Evolutionary conservation across 2,888 invertebrate species (phyloP), one percentile per base, ranked within the genome.

Genomic region (Pseudococcus jackbeardsleyi): DNA sequence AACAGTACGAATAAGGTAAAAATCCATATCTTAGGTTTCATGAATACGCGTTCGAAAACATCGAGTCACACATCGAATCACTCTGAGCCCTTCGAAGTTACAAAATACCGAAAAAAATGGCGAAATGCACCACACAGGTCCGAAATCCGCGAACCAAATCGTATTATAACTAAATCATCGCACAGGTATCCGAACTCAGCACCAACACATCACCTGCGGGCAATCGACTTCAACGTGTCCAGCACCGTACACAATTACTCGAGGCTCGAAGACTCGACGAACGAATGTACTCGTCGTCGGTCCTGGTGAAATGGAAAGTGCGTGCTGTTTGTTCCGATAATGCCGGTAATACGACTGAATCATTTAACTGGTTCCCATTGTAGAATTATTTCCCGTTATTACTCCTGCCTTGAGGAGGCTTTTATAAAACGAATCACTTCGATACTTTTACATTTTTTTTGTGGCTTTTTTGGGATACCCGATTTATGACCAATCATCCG

Each of bases 351-450:
- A 59, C 87, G 87, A 87, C 87, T 77, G 79, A 87, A 87, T 77
- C 87, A 77, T 87, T 87, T 87, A 87, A 87, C 87, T 87, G 87
- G 77, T 87, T 87, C 87, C 87, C 87, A 87, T 87, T 87, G 87
- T 87, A 79, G 48, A 72, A 82, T 87, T 77, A 87, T 79, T 87
- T 87, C 87, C 87, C 87, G 87, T 87, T 87, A 87, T 87, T 82
- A 82, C 82, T 50, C 22, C 54, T 54, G 59, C 86, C 86, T 86
- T 39, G 42, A 68, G 86, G 68, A 64, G 86, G 86, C 42, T 86
- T 85, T 77, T 39, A 33, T 85, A 26, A 85, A 64, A 86, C 86
- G 68, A 86, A 86, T 86, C 86, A 39, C 42, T 64, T 86, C 64
- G 19, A 50, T 59, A 59, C 50, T 50, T 86, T 42, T 54, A 59